These are phyloP conservation scores for Bedellia somnulentella DNA, from an alignment of 2,888 invertebrate genomes.

Conservation along the genomic window DNA sequence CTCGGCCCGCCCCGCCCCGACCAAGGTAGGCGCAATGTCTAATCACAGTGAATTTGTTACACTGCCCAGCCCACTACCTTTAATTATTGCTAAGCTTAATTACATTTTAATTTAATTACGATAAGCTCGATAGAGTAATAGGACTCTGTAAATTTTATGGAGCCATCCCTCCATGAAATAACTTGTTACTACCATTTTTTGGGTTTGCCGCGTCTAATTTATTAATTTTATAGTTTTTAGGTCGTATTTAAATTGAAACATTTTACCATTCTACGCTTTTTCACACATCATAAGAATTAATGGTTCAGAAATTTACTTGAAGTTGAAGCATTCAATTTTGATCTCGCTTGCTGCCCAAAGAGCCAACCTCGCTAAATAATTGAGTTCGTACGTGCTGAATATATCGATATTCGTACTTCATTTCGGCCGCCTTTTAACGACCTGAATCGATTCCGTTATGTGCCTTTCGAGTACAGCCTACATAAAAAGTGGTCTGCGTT, in stretches of 20 bases:
- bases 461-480: conserved; percentile 17
- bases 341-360: too few relatives aligned
- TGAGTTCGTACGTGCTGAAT: too few relatives aligned
- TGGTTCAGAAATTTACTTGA: too few relatives aligned
- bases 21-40: conserved; percentile 12
- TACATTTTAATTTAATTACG: conserved; percentile 18
- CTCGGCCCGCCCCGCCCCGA: conserved; percentile 10
- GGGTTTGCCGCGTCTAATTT: too few relatives aligned
- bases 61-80: conserved; percentile 12
- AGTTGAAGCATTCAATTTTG: too few relatives aligned
- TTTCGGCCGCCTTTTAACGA: conserved; percentile 9
- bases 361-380: too few relatives aligned
- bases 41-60: conserved; percentile 20
- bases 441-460: conserved; percentile 31
- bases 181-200: too few relatives aligned
- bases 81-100: conserved; percentile 16
- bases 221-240: too few relatives aligned
- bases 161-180: too few relatives aligned
- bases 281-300: too few relatives aligned
- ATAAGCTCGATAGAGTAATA: conserved; percentile 4
- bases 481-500: conserved; percentile 33
- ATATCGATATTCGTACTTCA: conserved; percentile 1
- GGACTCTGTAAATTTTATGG: conserved; percentile 3
- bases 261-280: too few relatives aligned
- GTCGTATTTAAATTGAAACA: too few relatives aligned